These are phyloP conservation scores for Atractosteus spatula DNA, from an alignment of 2,113 vertebrate species.

Conservation along the genomic window DNA sequence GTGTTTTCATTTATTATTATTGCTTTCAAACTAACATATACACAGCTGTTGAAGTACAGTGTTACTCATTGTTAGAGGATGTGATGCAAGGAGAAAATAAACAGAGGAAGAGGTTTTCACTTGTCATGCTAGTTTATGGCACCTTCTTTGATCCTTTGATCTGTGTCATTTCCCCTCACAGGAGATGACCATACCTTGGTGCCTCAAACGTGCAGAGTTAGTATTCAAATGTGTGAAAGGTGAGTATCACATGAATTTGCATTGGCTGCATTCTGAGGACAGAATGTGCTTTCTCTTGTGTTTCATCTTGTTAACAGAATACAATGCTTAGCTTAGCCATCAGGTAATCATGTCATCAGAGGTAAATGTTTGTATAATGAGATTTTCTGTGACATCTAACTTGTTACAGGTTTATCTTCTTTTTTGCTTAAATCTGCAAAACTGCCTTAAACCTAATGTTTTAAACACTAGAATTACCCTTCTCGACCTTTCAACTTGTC, in stretches of 20 bases:
- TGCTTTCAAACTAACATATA: not conserved
- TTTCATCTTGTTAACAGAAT: not conserved
- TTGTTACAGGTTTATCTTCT: no score
- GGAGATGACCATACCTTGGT: constrained; percentile 79
- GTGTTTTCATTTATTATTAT: not conserved
- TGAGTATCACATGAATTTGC: constrained; percentile 32
- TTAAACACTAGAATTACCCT: no score
- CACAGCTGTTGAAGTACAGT: not conserved
- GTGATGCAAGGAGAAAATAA: constrained; percentile 5
- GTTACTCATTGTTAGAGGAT: not conserved
- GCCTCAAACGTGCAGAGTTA: constrained; percentile 69
- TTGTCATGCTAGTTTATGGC: no score
- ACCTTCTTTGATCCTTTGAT: no score
- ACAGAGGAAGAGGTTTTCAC: not conserved
- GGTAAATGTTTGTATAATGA: no score
- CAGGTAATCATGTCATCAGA: no score
- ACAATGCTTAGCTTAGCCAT: no score
- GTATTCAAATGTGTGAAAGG: constrained; percentile 99
- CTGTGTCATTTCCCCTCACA: constrained; percentile 22
- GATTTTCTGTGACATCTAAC: no score
- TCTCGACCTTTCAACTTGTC: no score
- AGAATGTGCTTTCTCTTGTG: not conserved
- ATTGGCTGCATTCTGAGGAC: not conserved
- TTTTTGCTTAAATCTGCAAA: no score
- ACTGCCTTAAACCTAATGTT: no score